Evolutionary conservation across 2,888 invertebrate genomes (phyloP), one percentile per base, ranked within the genome.

Genomic region (Asteroscopus sphinx): DNA sequence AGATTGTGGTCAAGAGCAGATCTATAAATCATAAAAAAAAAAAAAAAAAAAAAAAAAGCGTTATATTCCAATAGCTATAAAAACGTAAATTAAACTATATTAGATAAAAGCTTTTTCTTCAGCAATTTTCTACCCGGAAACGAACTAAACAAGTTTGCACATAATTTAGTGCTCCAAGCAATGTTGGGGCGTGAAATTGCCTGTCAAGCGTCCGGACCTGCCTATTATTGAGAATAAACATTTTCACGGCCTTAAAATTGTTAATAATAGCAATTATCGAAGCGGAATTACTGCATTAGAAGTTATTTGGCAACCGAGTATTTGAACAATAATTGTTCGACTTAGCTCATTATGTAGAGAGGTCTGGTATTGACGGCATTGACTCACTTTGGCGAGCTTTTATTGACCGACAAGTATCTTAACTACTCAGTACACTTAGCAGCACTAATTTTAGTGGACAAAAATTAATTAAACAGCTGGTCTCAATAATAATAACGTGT

Each of bases 211-310:
- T 44, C 40, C 59, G 42, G 46, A 45, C 60, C 52, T 46, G 35
- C 13, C 66, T 54, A 64, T 67, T 72, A 63, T 54, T 53, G 59
- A 63, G 47, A 47, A 47, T 44, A 56, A 65, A 63, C 58, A 71
- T 73, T 77, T 68, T 75, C 71, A 73, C 68, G 67, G 67, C 68
- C 64, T 75, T 73, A 68, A 55, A 75, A 73, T 67, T 51, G 59
- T 36, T 75, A 70, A 75, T 77, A 59, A 63, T 67, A 53, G 70
- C 55, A 65, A 73, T 77, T 75, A 76, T 40, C 11, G 37, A 52
- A 68, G 61, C 58, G 41, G 39, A 48, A 60, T 48, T 49, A 52
- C 26, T 21, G 25, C 26, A 28, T 41, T 56, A 13, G 42, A 37
- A 49, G 32, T 47, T 30, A 16, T 28, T 36, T 48, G 16, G 46